Evolutionary conservation across 2,797 vertebrate genomes (phyloP).

Genomic region (Cygnus olor): DNA sequence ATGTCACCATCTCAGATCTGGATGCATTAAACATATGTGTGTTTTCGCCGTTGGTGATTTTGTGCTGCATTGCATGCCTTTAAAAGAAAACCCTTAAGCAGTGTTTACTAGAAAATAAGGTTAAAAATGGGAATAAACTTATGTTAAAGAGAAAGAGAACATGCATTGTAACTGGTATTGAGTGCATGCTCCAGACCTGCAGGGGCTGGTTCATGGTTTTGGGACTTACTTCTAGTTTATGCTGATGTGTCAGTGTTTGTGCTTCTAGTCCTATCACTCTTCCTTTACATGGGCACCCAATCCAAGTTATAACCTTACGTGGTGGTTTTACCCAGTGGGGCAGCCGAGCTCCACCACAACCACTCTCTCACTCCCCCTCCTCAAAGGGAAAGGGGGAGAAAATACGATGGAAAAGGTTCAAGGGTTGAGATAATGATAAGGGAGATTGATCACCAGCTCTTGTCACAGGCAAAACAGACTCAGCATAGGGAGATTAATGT

Average conservation of each 20-base stretch:
- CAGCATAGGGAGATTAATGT: too few relatives aligned
- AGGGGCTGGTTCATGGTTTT: rapidly evolving
- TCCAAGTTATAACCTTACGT: background rate
- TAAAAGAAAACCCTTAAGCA: background rate
- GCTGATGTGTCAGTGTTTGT: background rate
- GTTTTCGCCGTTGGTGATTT: background rate
- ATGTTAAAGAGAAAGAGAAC: background rate
- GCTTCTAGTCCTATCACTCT: background rate
- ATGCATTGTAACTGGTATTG: background rate
- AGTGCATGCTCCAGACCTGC: background rate
- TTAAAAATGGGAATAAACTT: background rate
- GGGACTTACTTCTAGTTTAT: background rate
- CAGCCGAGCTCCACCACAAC: too few relatives aligned
- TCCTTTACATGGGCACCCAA: background rate
- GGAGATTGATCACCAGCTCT: too few relatives aligned
- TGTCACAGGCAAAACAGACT: too few relatives aligned
- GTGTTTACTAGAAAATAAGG: background rate
- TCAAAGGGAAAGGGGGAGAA: too few relatives aligned
- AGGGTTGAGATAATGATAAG: too few relatives aligned
- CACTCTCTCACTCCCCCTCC: too few relatives aligned
- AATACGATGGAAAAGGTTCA: too few relatives aligned
- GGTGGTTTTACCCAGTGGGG: too few relatives aligned
- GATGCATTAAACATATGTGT: background rate
- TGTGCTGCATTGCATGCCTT: background rate
- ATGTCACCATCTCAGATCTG: background rate